phyloP scores from a whole-genome alignment of 2,888 invertebrate species.

The Ormyrus pomaceus region DNA sequence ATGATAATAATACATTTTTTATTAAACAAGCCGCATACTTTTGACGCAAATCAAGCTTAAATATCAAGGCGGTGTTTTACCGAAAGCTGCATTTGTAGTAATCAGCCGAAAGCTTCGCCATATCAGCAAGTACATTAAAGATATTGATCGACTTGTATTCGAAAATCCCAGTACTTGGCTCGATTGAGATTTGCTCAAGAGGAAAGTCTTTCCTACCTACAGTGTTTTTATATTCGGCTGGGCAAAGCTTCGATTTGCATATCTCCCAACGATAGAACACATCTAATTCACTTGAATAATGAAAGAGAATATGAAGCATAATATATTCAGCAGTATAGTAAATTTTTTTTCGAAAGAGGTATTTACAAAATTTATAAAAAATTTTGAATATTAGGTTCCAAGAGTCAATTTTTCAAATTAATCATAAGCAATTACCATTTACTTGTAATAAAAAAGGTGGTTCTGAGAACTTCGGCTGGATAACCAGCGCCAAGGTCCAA shows the following conservation, averaged over 20 bases:
- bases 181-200: constrained; percentile 64
- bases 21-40: not conserved
- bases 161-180: constrained; percentile 64
- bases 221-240: constrained; percentile 25
- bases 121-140: constrained; percentile 66
- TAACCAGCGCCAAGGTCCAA: constrained; percentile 40
- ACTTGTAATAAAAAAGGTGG: constrained; percentile 23
- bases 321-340: not conserved
- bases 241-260: constrained; percentile 38
- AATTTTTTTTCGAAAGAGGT: no score
- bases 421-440: constrained; percentile 41
- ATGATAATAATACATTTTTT: constrained; percentile 15
- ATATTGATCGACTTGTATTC: constrained; percentile 64
- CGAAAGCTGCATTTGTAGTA: constrained; percentile 68
- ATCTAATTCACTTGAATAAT: constrained; percentile 60
- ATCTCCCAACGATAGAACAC: constrained; percentile 68
- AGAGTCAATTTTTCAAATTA: not conserved
- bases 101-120: constrained; percentile 61
- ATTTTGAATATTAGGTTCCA: not conserved
- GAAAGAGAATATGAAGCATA: not conserved
- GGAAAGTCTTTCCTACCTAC: constrained; percentile 60
- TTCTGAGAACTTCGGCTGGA: not conserved
- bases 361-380: not conserved
- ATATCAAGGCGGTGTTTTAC: constrained; percentile 60
- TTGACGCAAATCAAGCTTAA: constrained; percentile 15